Percentiles rank a stretch among this genome's conserved stretches.
These are phyloP conservation scores for Australoheros scitulus DNA, from an alignment of 2,113 vertebrate genomes.

Conservation along the genomic window DNA sequence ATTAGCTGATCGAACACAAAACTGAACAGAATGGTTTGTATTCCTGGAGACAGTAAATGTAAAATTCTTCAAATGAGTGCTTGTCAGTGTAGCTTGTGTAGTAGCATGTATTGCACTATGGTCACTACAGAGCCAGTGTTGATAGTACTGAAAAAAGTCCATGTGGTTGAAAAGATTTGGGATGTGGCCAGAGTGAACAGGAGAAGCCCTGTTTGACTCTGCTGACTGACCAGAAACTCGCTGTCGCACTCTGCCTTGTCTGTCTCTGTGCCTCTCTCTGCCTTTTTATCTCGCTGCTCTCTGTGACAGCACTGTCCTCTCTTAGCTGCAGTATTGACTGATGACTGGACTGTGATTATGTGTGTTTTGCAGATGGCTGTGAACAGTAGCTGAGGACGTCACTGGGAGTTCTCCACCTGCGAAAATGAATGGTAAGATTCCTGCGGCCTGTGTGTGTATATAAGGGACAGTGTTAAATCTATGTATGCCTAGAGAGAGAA, in stretches of 20 bases:
- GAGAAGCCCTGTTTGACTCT: constrained; percentile 73
- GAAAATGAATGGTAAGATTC: constrained; percentile 76
- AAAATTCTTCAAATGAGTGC: background rate
- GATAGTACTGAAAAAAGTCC: constrained; percentile 48
- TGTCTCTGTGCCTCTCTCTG: constrained; percentile 23
- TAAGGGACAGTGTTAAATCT: background rate
- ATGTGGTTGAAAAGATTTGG: constrained; percentile 64
- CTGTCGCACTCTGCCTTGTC: constrained; percentile 20
- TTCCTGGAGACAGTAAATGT: background rate
- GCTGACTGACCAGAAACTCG: constrained; percentile 69
- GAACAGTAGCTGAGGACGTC: constrained; percentile 67
- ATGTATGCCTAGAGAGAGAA: background rate
- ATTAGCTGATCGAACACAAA: background rate
- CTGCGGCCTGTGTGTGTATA: constrained; percentile 23
- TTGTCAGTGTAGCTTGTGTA: constrained; percentile 12
- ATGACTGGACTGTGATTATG: constrained; percentile 62
- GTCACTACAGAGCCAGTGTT: constrained; percentile 27
- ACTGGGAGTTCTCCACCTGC: constrained; percentile 57
- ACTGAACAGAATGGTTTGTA: background rate
- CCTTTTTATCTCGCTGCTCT: constrained; percentile 14
- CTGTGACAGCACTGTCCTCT: constrained; percentile 43
- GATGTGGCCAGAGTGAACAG: constrained; percentile 62
- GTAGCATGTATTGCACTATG: constrained; percentile 18
- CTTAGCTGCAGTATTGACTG: constrained; percentile 69
- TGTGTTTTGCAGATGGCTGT: constrained; percentile 75